Conservation (phyloP, 2,888 invertebrate species). For the Zygothrica quintamaculata region DNA sequence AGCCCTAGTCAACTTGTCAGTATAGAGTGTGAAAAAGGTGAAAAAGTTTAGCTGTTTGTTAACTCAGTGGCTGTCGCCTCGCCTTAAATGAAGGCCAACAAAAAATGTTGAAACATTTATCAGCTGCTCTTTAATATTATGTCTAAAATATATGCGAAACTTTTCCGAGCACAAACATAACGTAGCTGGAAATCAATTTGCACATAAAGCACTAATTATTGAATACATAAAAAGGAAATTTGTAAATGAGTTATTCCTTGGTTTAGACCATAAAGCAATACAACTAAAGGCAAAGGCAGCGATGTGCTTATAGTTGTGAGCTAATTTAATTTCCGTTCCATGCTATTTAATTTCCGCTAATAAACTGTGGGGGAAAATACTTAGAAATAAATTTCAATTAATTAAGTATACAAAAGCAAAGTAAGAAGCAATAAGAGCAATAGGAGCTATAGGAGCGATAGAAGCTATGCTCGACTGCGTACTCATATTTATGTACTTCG, state of each 20-base stretch:
- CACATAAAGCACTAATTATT: conserved; percentile 19
- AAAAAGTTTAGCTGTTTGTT: conserved; percentile 38
- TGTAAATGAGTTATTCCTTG: conserved; percentile 13
- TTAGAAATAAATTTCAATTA: conserved; percentile 79
- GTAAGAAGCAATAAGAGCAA: conserved; percentile 28
- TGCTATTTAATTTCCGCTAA: conserved; percentile 73
- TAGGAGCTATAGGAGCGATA: conserved; percentile 37
- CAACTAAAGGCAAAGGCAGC: neutral
- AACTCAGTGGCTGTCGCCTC: conserved; percentile 20
- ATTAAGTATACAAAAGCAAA: conserved; percentile 55
- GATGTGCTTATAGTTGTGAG: conserved; percentile 42
- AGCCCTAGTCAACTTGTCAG: conserved; percentile 38
- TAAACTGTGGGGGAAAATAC: conserved; percentile 52
- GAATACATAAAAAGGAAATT: conserved; percentile 5
- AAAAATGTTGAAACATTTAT: neutral
- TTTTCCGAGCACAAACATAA: neutral
- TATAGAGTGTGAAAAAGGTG: conserved; percentile 31
- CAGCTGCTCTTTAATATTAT: neutral
- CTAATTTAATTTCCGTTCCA: conserved; percentile 75
- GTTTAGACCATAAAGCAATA: conserved; percentile 2
- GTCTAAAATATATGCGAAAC: too few relatives aligned
- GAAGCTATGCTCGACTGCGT: conserved; percentile 31
- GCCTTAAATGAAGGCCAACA: conserved; percentile 16
- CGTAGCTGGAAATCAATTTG: conserved; percentile 18
- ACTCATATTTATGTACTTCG: conserved; percentile 61